Conservation (phyloP, 2,797 vertebrate genomes). For the Heliangelus exortis region DNA sequence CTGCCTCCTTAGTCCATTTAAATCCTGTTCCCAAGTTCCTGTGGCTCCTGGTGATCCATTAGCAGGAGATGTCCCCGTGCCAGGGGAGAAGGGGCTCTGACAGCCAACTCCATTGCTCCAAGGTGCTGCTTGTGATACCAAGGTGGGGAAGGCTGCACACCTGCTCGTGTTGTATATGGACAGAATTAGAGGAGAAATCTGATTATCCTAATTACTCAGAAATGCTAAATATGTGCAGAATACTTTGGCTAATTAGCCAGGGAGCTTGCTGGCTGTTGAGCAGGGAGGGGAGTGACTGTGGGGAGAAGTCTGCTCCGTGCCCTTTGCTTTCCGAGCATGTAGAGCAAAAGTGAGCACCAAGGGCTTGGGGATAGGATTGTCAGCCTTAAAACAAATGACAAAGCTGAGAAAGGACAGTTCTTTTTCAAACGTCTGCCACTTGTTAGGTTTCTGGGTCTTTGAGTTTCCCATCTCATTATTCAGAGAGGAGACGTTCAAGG, state of each 20-base stretch:
- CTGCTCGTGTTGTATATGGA: slow-evolving; percentile 10
- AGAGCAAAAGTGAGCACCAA: not conserved
- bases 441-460: not conserved
- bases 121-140: not conserved
- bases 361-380: not conserved
- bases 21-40: not conserved
- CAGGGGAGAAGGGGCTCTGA: not conserved
- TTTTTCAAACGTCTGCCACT: not conserved
- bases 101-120: not conserved
- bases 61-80: not conserved
- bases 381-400: not conserved
- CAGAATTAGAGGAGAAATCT: slow-evolving; percentile 62
- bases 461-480: not conserved
- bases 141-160: slow-evolving; percentile 41
- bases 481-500: not conserved
- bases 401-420: not conserved
- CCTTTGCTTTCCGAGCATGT: not conserved
- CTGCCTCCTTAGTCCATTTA: not conserved
- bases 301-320: not conserved
- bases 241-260: slow-evolving; percentile 53
- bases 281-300: not conserved
- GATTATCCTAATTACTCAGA: slow-evolving; percentile 69
- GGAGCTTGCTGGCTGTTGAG: slow-evolving; percentile 30
- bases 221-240: slow-evolving; percentile 66
- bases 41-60: not conserved